These are phyloP conservation scores for Trypoxylus dichotomus DNA, from an alignment of 1,140 invertebrate species.

Conservation along the genomic window DNA sequence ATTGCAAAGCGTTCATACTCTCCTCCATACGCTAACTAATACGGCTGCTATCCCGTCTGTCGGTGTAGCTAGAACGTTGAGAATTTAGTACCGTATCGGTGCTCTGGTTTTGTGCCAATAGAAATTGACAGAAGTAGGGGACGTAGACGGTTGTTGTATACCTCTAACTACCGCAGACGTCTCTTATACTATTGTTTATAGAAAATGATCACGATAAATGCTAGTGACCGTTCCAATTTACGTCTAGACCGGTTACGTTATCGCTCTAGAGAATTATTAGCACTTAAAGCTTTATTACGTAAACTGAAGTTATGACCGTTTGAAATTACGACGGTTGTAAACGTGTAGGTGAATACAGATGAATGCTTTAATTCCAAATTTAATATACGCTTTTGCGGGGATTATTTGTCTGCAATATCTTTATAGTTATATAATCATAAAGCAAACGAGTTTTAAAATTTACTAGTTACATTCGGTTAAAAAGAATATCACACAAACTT, in stretches of 20 bases:
- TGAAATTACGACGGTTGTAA: not conserved
- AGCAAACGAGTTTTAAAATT: too few species aligned
- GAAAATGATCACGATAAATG: slow-evolving; percentile 12
- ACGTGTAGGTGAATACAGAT: not conserved
- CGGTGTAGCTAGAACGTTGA: not conserved
- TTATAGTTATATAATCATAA: too few species aligned
- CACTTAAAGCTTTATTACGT: not conserved
- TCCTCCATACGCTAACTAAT: not conserved
- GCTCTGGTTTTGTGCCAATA: not conserved
- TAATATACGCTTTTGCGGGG: not conserved
- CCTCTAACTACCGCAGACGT: not conserved
- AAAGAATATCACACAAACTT: too few species aligned
- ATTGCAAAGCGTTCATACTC: slow-evolving; percentile 28
- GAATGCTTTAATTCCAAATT: slow-evolving; percentile 27
- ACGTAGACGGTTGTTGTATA: not conserved
- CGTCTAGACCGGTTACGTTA: not conserved
- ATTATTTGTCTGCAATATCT: too few species aligned
- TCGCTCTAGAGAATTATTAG: slow-evolving; percentile 1
- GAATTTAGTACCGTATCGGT: not conserved
- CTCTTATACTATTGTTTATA: not conserved
- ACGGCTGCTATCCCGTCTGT: not conserved
- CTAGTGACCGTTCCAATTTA: not conserved
- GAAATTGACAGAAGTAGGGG: not conserved
- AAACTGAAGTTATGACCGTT: not conserved
- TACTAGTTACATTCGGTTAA: too few species aligned